Evolutionary conservation across 2,113 vertebrate genomes (phyloP), one percentile per base, ranked within the genome.

Genomic region (Callipepla squamata): DNA sequence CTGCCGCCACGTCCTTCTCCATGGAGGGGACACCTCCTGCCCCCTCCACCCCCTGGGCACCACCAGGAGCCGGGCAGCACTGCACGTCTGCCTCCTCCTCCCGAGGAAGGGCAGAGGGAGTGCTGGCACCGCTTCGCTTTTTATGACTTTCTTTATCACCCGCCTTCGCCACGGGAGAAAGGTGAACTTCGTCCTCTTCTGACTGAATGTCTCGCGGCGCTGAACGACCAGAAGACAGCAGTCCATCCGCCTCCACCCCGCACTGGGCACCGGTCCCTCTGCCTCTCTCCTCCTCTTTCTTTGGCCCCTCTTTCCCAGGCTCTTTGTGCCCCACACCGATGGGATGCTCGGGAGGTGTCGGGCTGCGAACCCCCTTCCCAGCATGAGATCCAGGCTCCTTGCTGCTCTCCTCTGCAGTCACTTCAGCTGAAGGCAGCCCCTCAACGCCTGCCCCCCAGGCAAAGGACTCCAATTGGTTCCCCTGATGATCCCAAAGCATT

Each of bases 291-390:
- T 3, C 65, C 8, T 59, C 92, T 32, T n/a, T 4, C 73, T 67
- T 34, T 1, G 22, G 30, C 26, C 10, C 6, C 19, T 80, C 91
- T 36, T 36, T 6, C 4, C 22, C 74, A 51, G 81, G 61, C 7
- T 68, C 89, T 50, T 0, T 3, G 7, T 62, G 58, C 4, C 57
- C 90, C 28, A 72, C 3, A 1, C 0, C 2, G 4, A 4, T 1
- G 0, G 18, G 51, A 0, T 58, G 81, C 85, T 84, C 65, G 1
- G 0, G 6, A 20, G 10, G 2, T 11, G 62, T 38, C 18, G 14
- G 69, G 0, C 0, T 8, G 45, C 50, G 7, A 3, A 4, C 1
- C 42, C 80, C 65, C 65, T 42, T 3, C 70, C 45, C 0, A 17
- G 75, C 79, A 48, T 63, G 38, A 42, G 74, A 2, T 2, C 65